phyloP scores from a whole-genome alignment of 2,797 vertebrate species.

The Neopelma chrysocephalum region DNA sequence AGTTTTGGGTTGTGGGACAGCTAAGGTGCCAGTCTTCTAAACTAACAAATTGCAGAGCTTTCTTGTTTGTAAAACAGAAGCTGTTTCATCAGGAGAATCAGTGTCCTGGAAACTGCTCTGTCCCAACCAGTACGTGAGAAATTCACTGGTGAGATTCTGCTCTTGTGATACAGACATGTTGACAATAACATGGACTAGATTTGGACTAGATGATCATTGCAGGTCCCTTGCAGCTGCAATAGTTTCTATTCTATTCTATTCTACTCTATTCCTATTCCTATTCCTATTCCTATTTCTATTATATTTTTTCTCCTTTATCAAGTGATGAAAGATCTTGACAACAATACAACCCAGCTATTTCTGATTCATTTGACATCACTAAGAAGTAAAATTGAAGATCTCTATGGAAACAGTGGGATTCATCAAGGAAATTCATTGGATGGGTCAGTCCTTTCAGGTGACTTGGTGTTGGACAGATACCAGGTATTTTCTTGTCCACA shows the following conservation, averaged over 20 bases:
- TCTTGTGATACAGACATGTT: neutral
- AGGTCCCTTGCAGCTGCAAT: neutral
- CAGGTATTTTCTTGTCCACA: neutral
- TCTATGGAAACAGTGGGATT: constrained; percentile 18
- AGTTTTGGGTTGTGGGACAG: neutral
- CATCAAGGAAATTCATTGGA: neutral
- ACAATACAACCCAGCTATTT: neutral
- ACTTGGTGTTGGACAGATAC: neutral
- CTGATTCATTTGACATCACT: neutral
- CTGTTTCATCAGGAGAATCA: neutral
- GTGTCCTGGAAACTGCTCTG: neutral
- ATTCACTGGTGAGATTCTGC: neutral
- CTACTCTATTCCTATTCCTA: neutral
- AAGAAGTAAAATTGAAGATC: neutral
- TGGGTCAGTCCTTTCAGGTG: neutral
- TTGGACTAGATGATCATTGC: neutral
- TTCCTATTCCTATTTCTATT: neutral
- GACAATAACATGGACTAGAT: neutral
- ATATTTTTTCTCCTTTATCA: neutral
- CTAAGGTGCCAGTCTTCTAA: neutral
- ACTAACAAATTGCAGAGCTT: neutral
- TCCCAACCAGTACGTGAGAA: neutral
- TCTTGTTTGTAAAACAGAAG: neutral
- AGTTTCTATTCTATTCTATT: neutral
- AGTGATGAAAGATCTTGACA: neutral